Evolutionary conservation across 1,140 invertebrate genomes (phyloP), one percentile per base, ranked within the genome.

Genomic region (Battus philenor): DNA sequence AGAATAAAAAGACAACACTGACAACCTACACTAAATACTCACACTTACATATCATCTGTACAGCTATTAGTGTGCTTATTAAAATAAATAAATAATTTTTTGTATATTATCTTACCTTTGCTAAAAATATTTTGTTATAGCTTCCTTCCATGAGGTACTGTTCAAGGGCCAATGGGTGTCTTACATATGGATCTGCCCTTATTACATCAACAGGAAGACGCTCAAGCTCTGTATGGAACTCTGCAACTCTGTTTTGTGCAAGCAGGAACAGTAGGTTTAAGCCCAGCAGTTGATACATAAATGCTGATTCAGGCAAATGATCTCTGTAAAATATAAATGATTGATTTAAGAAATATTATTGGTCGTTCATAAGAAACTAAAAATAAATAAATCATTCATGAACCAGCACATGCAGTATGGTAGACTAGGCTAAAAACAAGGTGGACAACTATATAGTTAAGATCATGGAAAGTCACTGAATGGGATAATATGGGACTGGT

Each of bases 121-220:
- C 89, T 46, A 89, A 81, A 58, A 89, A 89, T 29, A 90, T 89
- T 87, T 99, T 99, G 78, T 99, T 99, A 71, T 99, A 99, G 47
- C 95, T 97, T 16, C 98, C 98, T 86, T 99, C 98, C 97, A 99
- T 99, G 27, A 99, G 89, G 86, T 97, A 99, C 72, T 99, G 98
- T 70, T 99, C 98, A 54, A 99, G 88, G 18, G 95, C 96, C 0
- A 99, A 89, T 0, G 98, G 97, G 79, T 98, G 97, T 53, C 92
- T 91, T 20, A 99, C 98, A 79, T 98, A 99, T 36, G 96, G 91
- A 76, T 99, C 98, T 18, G 91, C 92, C 74, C 98, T 93, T 62
- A 99, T 94, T 38, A 96, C 93, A 80, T 97, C 95, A 18, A 94
- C 91, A 2, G 97, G 94, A n/a, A 99, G 87, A 10, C 98, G 86